These are phyloP conservation scores for Spodoptera exigua DNA, from an alignment of 2,888 invertebrate species.

Conservation along the genomic window DNA sequence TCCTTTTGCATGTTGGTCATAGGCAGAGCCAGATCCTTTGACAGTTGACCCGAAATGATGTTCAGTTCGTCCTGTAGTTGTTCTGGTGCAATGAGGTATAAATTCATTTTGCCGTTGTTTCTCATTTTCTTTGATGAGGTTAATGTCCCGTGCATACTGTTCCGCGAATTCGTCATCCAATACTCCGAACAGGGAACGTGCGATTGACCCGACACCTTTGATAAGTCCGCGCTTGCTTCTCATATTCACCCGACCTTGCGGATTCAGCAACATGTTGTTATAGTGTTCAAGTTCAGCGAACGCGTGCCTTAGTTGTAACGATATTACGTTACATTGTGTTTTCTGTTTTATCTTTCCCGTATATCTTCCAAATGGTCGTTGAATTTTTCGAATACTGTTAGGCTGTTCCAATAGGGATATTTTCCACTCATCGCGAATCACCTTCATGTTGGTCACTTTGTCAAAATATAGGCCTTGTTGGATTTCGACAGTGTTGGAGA, in stretches of 20 bases:
- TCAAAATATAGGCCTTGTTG: constrained; percentile 12
- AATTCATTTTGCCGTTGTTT: constrained; percentile 36
- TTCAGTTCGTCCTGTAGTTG: constrained; percentile 28
- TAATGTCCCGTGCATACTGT: constrained; percentile 5
- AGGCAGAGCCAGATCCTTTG: constrained; percentile 26
- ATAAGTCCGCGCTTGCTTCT: constrained; percentile 3
- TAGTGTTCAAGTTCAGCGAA: constrained; percentile 3
- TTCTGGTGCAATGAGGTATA: constrained; percentile 35
- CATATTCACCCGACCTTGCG: constrained; percentile 7
- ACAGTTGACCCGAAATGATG: no score
- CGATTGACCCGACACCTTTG: constrained; percentile 10
- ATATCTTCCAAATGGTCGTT: background rate
- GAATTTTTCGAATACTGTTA: background rate
- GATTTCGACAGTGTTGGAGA: background rate
- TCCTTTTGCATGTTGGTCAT: constrained; percentile 8
- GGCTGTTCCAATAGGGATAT: constrained; percentile 6
- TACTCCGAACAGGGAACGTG: constrained; percentile 9
- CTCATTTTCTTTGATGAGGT: constrained; percentile 19
- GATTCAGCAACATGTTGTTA: constrained; percentile 10
- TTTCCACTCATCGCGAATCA: constrained; percentile 8
- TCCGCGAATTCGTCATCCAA: constrained; percentile 8
- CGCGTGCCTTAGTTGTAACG: constrained; percentile 2
- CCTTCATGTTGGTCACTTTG: background rate
- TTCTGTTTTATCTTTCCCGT: background rate
- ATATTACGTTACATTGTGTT: constrained; percentile 1